Evolutionary conservation across 53 echinoderm and acorn worm genomes (phyloP), one percentile per base, ranked within the genome.

Genomic region (Crossaster papposus): DNA sequence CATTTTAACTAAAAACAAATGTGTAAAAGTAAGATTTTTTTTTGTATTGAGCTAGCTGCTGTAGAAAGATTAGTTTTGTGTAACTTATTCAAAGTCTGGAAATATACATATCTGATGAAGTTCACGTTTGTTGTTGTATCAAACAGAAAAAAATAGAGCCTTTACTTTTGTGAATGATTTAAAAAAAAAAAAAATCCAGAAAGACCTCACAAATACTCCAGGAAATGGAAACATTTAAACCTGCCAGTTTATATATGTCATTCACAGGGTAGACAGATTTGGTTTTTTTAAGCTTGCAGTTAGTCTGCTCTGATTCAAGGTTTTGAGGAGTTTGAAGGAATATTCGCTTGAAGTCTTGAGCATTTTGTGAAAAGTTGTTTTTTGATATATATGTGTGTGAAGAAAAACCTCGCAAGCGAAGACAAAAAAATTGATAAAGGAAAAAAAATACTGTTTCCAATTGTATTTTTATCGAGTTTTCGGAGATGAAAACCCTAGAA

Each of bases 61-160:
- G 87, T 87, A 87, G 87, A 62, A 34, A 54, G 72, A 87, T 36
- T 87, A 87, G 87, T 51, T 87, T 87, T 87, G 58, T 86, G 87
- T 87, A 87, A 87, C 87, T 87, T 87, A 87, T 87, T 87, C 44
- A 87, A 87, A 77, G 54, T 87, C 65, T 82, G 64, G 54, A 87
- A 87, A 55, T 75, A 87, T 76, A 58, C 62, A 77, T 87, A 87
- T 87, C 58, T 55, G 87, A 58, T 76, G 33, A 30, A 26, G 29
- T 75, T 32, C n/a, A n/a, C n/a, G n/a, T n/a, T 54, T 22, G 15
- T 75, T 76, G 29, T 30, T 51, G 51, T 55, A 1, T 80, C 23
- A 80, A 55, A 80, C 23, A 13, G 51, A 80, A 58, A 80, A 54
- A 36, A 9, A 73, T 22, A 75, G 58, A 77, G 87, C 63, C 77